These are phyloP conservation scores for Thomomys bottae DNA, from an alignment of 2,113 vertebrate species.

Conservation along the genomic window DNA sequence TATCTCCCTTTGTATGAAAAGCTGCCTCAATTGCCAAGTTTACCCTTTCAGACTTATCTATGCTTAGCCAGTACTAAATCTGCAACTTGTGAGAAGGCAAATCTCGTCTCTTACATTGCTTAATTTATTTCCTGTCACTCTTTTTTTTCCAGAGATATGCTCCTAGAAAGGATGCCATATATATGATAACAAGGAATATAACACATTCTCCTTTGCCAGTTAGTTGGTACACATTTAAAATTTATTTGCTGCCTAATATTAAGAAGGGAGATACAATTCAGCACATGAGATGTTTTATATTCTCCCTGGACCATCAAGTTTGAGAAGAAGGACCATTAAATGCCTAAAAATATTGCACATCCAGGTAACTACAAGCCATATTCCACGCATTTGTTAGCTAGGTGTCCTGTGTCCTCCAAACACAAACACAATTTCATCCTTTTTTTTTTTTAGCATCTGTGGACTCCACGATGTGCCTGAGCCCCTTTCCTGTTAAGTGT, in stretches of 20 bases:
- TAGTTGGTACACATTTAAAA: not conserved
- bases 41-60: rapidly evolving
- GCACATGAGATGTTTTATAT: not conserved
- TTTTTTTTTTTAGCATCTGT: rapidly evolving
- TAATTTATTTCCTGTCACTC: not conserved
- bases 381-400: not conserved
- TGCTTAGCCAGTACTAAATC: not conserved
- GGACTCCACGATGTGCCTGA: rapidly evolving
- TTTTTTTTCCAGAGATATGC: not conserved
- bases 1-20: too few relatives aligned
- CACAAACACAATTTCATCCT: not conserved
- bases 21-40: not conserved
- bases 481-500: not conserved
- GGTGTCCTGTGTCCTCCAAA: not conserved
- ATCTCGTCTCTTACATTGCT: too few relatives aligned
- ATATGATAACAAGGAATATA: not conserved
- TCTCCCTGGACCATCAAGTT: not conserved
- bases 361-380: rapidly evolving
- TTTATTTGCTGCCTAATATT: not conserved
- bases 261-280: not conserved
- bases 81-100: not conserved
- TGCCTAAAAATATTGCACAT: not conserved
- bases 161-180: not conserved
- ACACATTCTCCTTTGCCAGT: not conserved
- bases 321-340: not conserved